Base-by-base conservation (phyloP, 64 coral and sea anemone genomes). In the Stichodactyla mertensii region DNA sequence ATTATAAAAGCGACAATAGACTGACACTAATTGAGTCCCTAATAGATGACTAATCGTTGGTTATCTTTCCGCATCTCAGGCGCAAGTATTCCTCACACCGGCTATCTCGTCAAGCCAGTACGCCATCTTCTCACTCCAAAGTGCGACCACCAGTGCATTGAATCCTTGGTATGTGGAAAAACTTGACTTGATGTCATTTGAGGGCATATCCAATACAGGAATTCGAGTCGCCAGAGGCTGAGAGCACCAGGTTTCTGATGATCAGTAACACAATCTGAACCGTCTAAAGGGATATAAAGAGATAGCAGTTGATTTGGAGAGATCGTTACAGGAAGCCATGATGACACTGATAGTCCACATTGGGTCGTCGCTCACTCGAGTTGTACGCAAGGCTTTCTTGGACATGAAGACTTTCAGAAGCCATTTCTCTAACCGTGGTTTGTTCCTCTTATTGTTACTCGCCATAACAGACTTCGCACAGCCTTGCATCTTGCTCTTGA, bases 401-500 rank as follows among this genome's bases (percentile, higher is more conserved):
- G 11, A 26, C 83, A 85, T 57, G 83, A 85, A 61, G 83, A 55
- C 10, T 85, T 85, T 85, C 4, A 52, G 4, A 62, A 74, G 23
- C 10, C 12, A 26, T 36, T 74, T 74, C 69, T n/a, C 69, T 27
- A 74, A 10, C 10, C 20, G 57, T n/a, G 23, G 15, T 13, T 10
- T 64, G 16, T 7, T 85, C 16, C 27, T 85, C 6, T 16, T 85
- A 7, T 5, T 61, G 18, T 52, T 85, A 28, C 27, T 85, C 16
- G 83, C 36, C 22, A 4, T 85, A 55, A 60, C 54, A 61, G 60
- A 85, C 27, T 26, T 90, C 54, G 91, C 88, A 70, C 91, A 93
- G 54, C 88, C 94, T 71, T 97, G 94, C 87, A 97, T 97, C 10
- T 22, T 51, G 7, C 31, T 93, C 2, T 79, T 97, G n/a, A 69